Percentiles rank a stretch among this genome's conserved stretches.
Conservation (phyloP, 2,797 vertebrate species). For the Oceanodroma leucorhoa region DNA sequence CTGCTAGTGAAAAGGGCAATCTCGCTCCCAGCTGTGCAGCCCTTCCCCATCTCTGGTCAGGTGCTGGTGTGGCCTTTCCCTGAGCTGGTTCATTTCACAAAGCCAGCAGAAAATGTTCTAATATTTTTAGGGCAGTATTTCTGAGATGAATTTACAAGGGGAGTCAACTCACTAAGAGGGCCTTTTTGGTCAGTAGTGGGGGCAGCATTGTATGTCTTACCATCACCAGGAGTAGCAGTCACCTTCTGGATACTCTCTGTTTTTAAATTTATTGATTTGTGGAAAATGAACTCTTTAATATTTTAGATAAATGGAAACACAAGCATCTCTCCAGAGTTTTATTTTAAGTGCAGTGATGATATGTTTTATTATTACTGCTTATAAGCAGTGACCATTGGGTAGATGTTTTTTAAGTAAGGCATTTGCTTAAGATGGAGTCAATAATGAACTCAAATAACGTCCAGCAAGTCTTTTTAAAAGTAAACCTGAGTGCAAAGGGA, state of each 20-base stretch:
- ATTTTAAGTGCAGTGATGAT: not conserved
- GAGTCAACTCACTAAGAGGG: not conserved
- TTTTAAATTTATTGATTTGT: constrained; percentile 37
- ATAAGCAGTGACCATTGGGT: not conserved
- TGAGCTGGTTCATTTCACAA: not conserved
- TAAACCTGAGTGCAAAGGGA: not conserved
- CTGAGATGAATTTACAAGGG: not conserved
- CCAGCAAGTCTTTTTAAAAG: not conserved
- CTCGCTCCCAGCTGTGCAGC: not conserved
- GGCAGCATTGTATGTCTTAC: not conserved
- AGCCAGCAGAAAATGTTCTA: not conserved
- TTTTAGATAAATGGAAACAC: constrained; percentile 38
- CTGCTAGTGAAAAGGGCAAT: not conserved
- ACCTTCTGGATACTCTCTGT: not conserved
- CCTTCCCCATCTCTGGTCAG: not conserved
- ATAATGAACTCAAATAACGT: not conserved
- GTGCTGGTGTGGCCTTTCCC: not conserved
- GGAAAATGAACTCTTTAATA: constrained; percentile 13
- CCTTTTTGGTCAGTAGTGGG: not conserved
- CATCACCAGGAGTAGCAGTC: not conserved
- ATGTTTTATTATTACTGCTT: not conserved
- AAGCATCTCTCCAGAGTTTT: not conserved
- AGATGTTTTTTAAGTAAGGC: not conserved
- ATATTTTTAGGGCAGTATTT: not conserved
- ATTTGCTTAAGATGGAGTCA: constrained; percentile 17